A percentile compares a stretch with the other conserved stretches of the same genome.
Conservation (phyloP, 1,140 invertebrate species). For the Paracyclopina nana region DNA sequence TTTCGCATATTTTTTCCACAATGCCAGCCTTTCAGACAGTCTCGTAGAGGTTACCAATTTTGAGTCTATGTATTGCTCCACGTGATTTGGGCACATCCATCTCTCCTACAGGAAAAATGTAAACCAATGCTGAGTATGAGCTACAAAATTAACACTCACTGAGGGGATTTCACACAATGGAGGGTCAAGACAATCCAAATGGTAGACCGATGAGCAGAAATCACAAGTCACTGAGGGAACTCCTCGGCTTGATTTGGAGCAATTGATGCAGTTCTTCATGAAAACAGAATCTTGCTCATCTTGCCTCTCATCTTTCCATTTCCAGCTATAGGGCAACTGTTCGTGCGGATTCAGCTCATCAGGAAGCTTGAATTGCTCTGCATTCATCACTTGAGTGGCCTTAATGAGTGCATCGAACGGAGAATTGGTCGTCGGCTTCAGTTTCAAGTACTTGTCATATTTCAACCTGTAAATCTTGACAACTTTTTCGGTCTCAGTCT, state of each 20-base stretch:
- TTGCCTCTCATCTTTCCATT: conserved; percentile 13
- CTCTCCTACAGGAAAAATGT: conserved; percentile 22
- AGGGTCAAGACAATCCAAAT: conserved; percentile 79
- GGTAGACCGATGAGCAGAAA: conserved; percentile 71
- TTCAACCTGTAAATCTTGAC: conserved; percentile 8
- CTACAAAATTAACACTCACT: background rate
- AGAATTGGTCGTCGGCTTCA: background rate
- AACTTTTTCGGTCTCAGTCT: background rate
- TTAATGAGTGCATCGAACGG: conserved; percentile 4
- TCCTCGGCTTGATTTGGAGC: conserved; percentile 48
- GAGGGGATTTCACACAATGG: conserved; percentile 59
- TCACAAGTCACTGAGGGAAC: conserved; percentile 74
- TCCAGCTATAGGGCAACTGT: conserved; percentile 13
- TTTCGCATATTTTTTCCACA: conserved; percentile 57
- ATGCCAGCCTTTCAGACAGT: conserved; percentile 53
- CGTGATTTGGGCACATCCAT: conserved; percentile 95
- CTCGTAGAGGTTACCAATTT: conserved; percentile 55
- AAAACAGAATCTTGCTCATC: conserved; percentile 3
- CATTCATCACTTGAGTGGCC: conserved; percentile 11
- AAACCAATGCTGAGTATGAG: background rate
- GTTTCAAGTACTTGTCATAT: conserved; percentile 6
- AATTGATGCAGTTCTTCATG: conserved; percentile 5
- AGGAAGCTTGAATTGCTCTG: conserved; percentile 12
- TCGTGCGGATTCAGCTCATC: conserved; percentile 5
- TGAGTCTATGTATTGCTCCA: conserved; percentile 64